Percentiles rank a stretch among this genome's conserved stretches.
These are phyloP conservation scores for Callyntrura sp. DNA, from an alignment of 2,888 invertebrate species.

Conservation along the genomic window DNA sequence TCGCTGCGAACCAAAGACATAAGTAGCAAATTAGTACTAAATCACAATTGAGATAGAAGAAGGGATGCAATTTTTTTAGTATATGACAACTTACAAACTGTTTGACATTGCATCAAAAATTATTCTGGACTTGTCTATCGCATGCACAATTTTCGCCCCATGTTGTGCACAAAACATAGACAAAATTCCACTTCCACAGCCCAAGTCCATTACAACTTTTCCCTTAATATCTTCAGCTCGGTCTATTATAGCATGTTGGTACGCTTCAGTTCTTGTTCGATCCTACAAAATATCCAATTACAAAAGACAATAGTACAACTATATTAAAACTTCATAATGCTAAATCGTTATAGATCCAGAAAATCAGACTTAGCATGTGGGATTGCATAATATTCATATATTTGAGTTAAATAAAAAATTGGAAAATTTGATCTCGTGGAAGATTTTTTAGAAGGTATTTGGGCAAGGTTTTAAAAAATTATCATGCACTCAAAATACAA, in stretches of 20 bases:
- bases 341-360: no score
- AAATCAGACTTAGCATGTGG: no score
- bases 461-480: no score
- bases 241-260: constrained; percentile 92
- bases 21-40: constrained; percentile 7
- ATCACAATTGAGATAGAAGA: neutral
- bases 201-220: constrained; percentile 96
- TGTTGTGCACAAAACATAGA: constrained; percentile 99
- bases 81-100: constrained; percentile 88
- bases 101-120: constrained; percentile 98
- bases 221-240: constrained; percentile 88
- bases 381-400: no score
- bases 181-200: constrained; percentile 98
- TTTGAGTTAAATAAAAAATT: no score
- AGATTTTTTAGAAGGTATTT: no score
- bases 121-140: constrained; percentile 98
- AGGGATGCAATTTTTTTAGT: neutral
- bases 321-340: no score
- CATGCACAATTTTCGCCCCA: constrained; percentile 95
- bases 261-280: constrained; percentile 93
- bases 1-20: constrained; percentile 86
- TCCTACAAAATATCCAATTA: constrained; percentile 87
- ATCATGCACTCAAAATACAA: no score
- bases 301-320: no score
- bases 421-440: no score